These are phyloP conservation scores for Thunnus albacares DNA, from an alignment of 2,797 vertebrate species.

Conservation along the genomic window DNA sequence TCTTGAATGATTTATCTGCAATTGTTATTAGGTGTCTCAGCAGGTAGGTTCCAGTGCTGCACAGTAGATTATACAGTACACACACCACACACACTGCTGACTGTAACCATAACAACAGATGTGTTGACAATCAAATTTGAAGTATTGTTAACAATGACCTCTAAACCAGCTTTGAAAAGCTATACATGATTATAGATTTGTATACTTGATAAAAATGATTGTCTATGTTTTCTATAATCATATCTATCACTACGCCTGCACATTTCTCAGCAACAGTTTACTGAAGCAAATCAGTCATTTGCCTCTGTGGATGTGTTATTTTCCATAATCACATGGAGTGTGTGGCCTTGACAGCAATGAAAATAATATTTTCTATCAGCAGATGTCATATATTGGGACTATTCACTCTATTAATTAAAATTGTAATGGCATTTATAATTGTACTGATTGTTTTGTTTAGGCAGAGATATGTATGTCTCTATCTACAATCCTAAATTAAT, in stretches of 20 bases:
- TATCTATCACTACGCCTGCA: slow-evolving; percentile 5
- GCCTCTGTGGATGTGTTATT: no score
- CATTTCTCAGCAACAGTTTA: no score
- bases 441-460: no score
- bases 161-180: slow-evolving; percentile 12
- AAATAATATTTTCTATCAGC: no score
- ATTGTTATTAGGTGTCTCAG: slow-evolving; percentile 25
- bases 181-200: background rate
- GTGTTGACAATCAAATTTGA: slow-evolving; percentile 46
- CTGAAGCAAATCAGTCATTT: background rate
- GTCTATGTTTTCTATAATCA: background rate
- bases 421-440: no score
- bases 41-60: slow-evolving; percentile 13
- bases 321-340: no score
- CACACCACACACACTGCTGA: slow-evolving; percentile 1
- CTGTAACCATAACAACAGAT: slow-evolving; percentile 77
- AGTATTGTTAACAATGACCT: slow-evolving; percentile 10
- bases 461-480: no score
- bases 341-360: no score
- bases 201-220: background rate
- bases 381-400: no score
- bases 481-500: no score
- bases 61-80: no score
- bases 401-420: no score
- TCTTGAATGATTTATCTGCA: slow-evolving; percentile 14